Evolutionary conservation across 1,140 invertebrate species (phyloP), one percentile per base, ranked within the genome.

Genomic region (Gonioctena quinquepunctata): DNA sequence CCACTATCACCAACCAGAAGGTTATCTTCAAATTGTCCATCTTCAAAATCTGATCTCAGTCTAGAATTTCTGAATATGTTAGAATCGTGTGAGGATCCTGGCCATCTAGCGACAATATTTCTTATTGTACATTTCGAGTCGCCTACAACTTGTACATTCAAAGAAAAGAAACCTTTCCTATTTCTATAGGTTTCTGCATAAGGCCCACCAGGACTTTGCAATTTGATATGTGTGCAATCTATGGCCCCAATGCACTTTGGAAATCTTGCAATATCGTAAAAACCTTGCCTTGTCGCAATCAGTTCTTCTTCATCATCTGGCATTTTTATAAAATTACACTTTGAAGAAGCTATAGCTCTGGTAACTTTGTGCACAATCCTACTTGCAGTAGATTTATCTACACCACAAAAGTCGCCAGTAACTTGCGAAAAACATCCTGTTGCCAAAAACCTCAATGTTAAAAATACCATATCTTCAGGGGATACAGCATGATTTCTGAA

Each of bases 161-260:
- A 69, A 11, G 80, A 82, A 71, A 82, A 83, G 64, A 75, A 83
- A 1, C 70, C 70, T 74, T 85, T 83, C 50, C 79, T 66, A 64
- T 84, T 84, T 22, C 79, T 49, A 72, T 74, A 84, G n/a, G 64
- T 61, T 75, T 83, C 82, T 33, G 77, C 80, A 66, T 75, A 13
- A 11, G 71, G 57, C 21, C 62, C 69, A 54, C 50, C 69, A 48
- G 69, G 72, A 11, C 49, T 48, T 60, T 60, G 66, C 25, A 74
- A 63, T 72, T 56, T 71, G 1, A 81, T 52, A 70, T 81, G 80
- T 8, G 75, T 80, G 64, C 80, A 82, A 54, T 82, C 80, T 21
- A 83, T 76, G 19, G 77, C 77, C 54, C 79, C 81, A 27, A 82
- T 79, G n/a, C 80, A 75, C 18, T 42, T 68, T 8, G 76, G 74